Evolutionary conservation across 2,888 invertebrate genomes (phyloP).

Genomic region (Diarsia dahlii): DNA sequence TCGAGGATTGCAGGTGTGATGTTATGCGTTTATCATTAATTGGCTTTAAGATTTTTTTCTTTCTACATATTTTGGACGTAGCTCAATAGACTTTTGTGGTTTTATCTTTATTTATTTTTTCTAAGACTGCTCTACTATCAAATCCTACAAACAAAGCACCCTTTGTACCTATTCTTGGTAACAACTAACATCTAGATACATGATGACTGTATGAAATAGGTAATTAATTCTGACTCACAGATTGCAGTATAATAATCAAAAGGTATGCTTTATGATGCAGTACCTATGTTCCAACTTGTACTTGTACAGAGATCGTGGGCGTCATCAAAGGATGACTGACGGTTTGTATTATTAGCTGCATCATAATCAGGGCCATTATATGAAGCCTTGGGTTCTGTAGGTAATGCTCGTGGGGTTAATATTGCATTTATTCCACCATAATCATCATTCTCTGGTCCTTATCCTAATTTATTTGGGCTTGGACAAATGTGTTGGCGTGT

Average conservation of each 20-base stretch:
- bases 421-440: background rate
- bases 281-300: conserved; percentile 15
- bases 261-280: conserved; percentile 10
- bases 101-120: no score
- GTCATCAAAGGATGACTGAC: conserved; percentile 36
- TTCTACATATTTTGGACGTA: no score
- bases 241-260: conserved; percentile 20
- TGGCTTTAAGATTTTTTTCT: no score
- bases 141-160: no score
- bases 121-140: background rate
- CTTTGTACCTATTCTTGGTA: background rate
- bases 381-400: background rate
- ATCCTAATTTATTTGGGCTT: background rate
- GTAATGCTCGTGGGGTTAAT: background rate
- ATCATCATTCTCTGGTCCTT: background rate
- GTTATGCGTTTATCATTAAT: no score
- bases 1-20: no score
- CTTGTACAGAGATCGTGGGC: conserved; percentile 18
- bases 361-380: conserved; percentile 14
- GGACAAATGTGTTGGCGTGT: no score
- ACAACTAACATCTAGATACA: conserved; percentile 1
- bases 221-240: conserved; percentile 43
- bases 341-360: conserved; percentile 20
- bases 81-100: no score
- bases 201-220: conserved; percentile 19